phyloP scores from a whole-genome alignment of 2,113 vertebrate genomes.

The Sinocyclocheilus anophthalmus region DNA sequence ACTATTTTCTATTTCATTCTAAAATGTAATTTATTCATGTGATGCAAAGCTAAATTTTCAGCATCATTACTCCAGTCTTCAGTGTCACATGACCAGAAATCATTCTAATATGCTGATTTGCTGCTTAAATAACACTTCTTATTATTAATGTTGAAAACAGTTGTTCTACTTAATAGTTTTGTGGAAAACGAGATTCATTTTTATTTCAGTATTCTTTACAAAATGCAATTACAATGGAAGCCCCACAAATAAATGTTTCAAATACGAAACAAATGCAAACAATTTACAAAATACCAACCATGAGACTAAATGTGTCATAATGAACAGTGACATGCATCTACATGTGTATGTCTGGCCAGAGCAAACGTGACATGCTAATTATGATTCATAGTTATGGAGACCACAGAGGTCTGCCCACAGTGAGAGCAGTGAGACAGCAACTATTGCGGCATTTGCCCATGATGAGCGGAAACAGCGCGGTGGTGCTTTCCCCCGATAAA shows the following conservation, averaged over 20 bases:
- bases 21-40: no score
- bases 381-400: slow-evolving; percentile 29
- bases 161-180: not conserved
- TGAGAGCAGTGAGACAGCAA: slow-evolving; percentile 16
- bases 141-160: not conserved
- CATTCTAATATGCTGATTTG: not conserved
- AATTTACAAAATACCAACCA: not conserved
- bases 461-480: not conserved
- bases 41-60: not conserved
- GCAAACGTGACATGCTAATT: slow-evolving; percentile 37
- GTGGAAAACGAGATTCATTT: not conserved
- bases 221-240: not conserved
- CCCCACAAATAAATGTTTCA: not conserved
- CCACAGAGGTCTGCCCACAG: not conserved
- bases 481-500: slow-evolving; percentile 42
- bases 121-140: not conserved
- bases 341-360: not conserved
- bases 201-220: not conserved
- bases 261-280: not conserved
- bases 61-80: not conserved
- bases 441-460: not conserved
- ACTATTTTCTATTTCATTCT: no score
- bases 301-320: not conserved
- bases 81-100: not conserved
- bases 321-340: not conserved